Conservation (phyloP, 2,797 vertebrate genomes). For the Mastacembelus armatus region DNA sequence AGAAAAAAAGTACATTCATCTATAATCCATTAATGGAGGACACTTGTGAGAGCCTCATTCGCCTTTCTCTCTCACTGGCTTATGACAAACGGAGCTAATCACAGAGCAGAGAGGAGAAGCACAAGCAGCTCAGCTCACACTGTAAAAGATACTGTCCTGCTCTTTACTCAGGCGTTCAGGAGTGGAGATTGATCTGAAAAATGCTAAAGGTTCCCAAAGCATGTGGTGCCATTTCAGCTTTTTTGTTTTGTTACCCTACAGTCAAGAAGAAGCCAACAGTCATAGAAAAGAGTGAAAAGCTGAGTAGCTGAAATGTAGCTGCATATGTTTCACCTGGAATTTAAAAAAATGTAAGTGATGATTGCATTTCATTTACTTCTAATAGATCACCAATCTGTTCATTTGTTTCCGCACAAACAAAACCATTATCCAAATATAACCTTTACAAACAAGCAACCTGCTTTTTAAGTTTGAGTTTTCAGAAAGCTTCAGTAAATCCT, state of each 20-base stretch:
- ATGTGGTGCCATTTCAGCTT: background rate
- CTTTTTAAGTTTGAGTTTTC: too few species aligned
- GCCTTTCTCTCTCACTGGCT: slow-evolving; percentile 61
- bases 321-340: too few species aligned
- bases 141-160: slow-evolving; percentile 37
- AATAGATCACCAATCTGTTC: background rate
- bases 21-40: slow-evolving; percentile 76
- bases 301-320: background rate
- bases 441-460: background rate
- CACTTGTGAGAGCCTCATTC: slow-evolving; percentile 62
- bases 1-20: slow-evolving; percentile 58
- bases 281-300: background rate
- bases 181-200: background rate
- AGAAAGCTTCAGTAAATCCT: background rate
- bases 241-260: background rate
- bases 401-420: background rate
- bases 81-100: slow-evolving; percentile 77
- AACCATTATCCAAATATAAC: background rate
- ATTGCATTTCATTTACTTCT: too few species aligned
- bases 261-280: background rate
- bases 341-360: too few species aligned
- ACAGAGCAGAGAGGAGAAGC: slow-evolving; percentile 38
- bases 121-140: slow-evolving; percentile 31
- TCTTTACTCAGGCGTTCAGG: background rate
- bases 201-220: too few species aligned